Percentiles rank a stretch among this genome's conserved stretches.
Conservation (phyloP, 2,888 invertebrate genomes). For the Callinectes sapidus region DNA sequence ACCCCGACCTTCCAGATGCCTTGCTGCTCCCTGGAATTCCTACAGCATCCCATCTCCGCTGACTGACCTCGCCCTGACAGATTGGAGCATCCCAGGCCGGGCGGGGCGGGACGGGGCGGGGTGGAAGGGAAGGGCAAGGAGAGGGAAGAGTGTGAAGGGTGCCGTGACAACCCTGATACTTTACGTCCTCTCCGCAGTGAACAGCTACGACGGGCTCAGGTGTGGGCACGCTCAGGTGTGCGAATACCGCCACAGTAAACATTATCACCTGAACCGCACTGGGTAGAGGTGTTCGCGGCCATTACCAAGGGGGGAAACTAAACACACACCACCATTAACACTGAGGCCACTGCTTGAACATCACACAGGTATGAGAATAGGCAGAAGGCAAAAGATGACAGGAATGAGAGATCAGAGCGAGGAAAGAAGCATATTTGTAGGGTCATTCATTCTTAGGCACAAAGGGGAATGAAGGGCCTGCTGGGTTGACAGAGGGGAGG, state of each 20-base stretch:
- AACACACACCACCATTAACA: too few species aligned
- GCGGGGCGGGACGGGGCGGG: not conserved
- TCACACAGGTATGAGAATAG: not conserved
- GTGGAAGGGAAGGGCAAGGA: not conserved
- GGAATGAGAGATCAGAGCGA: too few species aligned
- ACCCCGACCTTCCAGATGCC: conserved; percentile 61
- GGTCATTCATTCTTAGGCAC: not conserved
- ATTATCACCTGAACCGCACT: not conserved
- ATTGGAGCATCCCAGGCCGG: not conserved
- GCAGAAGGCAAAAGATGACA: not conserved
- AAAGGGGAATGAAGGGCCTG: not conserved
- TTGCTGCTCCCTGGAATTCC: conserved; percentile 49
- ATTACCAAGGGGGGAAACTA: not conserved
- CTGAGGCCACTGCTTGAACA: not conserved
- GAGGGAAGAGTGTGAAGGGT: not conserved
- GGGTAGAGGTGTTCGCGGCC: not conserved
- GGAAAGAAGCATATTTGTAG: not conserved
- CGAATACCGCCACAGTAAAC: not conserved
- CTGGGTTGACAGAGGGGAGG: not conserved
- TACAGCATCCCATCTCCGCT: conserved; percentile 39
- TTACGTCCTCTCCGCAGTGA: not conserved
- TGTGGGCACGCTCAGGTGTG: not conserved
- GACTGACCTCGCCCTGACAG: not conserved
- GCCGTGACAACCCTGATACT: not conserved
- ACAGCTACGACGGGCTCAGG: not conserved